A percentile compares a stretch with the other conserved stretches of the same genome.
Evolutionary conservation across 2,888 invertebrate species (phyloP).

Genomic region (Rhopalosiphum nymphaeae): DNA sequence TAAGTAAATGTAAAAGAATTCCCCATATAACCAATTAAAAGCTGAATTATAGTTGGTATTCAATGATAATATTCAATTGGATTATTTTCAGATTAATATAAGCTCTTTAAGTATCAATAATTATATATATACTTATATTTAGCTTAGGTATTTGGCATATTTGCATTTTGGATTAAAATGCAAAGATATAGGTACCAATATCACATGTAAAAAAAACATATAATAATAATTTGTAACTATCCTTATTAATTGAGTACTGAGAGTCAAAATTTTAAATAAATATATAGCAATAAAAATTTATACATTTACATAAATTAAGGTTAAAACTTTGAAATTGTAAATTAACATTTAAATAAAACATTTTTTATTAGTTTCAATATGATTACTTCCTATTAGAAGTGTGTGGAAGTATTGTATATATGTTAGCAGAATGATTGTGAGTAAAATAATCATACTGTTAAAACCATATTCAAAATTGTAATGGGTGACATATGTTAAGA

Average conservation of each 20-base stretch:
- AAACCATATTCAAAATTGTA: background rate
- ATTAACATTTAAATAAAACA: background rate
- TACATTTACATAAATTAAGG: background rate
- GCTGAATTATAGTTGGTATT: background rate
- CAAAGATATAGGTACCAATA: background rate
- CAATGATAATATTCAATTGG: slow-evolving; percentile 24
- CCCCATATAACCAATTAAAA: background rate
- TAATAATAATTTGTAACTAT: background rate
- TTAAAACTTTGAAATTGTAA: background rate
- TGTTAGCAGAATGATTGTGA: background rate
- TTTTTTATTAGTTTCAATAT: background rate
- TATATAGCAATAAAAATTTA: background rate
- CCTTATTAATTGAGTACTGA: background rate
- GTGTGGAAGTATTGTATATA: background rate
- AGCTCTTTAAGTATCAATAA: background rate
- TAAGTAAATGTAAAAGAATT: background rate
- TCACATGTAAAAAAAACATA: background rate
- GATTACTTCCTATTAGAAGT: background rate
- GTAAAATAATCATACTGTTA: background rate
- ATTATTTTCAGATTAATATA: slow-evolving; percentile 15
- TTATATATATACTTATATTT: background rate
- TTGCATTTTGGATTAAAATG: slow-evolving; percentile 3
- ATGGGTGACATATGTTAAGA: background rate
- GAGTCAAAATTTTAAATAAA: background rate
- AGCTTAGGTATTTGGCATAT: background rate